Evolutionary conservation across 2,113 vertebrate genomes (phyloP), one percentile per base, ranked within the genome.

Genomic region (Menidia beryllina): DNA sequence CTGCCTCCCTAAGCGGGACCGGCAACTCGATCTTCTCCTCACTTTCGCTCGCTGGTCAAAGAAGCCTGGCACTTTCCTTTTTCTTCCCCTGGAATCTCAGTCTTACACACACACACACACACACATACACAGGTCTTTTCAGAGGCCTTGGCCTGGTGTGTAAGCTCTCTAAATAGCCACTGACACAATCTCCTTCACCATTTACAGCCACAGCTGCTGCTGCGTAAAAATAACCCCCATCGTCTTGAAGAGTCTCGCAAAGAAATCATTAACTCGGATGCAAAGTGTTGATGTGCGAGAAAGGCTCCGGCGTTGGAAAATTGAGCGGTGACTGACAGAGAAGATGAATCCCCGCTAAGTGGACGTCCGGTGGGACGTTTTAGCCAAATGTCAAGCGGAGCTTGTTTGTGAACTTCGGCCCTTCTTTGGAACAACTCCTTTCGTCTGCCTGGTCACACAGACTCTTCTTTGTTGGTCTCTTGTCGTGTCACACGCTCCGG

Each of bases 201-300:
- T 76, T 66, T 56, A 89, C 85, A 90, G 81, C 77, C 88, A 60
- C 92, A 93, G 93, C 93, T 93, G 93, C 84, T 86, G 53, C 8
- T 0, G 34, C 39, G 71, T 83, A 89, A 90, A 94, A 93, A 93
- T 93, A 94, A 79, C 3, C 0, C n/a, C 21, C 38, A 2, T 39
- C 49, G 47, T 83, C 81, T 90, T 82, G 66, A 90, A 86, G 78
- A 73, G 85, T 86, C 79, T 84, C 51, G 12, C 2, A 79, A n/a
- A 86, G 77, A 85, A 90, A 87, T 78, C 56, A 82, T 88, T 79
- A 81, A 79, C 62, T 87, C 79, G 64, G 75, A 84, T 71, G 70
- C 0, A 58, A 85, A 73, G 72, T 66, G 86, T 67, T 82, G 83
- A 86, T 58, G 64, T 55, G 72, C 69, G 79, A 65, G 59, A 66